Conservation (phyloP, 2,797 vertebrate genomes). For the Nannoperca obscura region DNA sequence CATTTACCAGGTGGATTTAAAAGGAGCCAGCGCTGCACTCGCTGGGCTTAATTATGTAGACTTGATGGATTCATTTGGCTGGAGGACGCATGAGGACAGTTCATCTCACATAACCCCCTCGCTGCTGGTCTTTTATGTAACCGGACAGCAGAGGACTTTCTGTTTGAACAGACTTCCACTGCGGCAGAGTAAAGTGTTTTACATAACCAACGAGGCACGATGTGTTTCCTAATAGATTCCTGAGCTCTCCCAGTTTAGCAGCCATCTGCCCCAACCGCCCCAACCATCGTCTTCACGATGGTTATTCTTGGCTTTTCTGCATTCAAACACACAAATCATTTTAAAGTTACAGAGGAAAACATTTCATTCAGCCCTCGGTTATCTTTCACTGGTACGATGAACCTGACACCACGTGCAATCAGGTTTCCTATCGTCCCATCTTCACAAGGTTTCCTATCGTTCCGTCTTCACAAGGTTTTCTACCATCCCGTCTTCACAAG, state of each 20-base stretch:
- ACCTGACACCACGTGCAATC: not conserved
- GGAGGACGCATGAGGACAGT: not conserved
- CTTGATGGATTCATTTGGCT: constrained; percentile 19
- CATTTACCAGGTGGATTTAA: constrained; percentile 6
- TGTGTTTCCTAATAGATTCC: constrained; percentile 25
- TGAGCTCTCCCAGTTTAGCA: constrained; percentile 2
- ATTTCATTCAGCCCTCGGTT: not conserved
- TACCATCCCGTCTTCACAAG: no score
- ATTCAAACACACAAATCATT: not conserved
- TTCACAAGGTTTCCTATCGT: no score
- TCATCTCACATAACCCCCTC: constrained; percentile 26
- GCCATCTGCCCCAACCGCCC: constrained; percentile 27
- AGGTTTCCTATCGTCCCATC: not conserved
- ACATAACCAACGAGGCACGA: constrained; percentile 13
- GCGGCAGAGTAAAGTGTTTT: constrained; percentile 20
- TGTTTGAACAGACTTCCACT: not conserved
- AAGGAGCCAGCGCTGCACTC: not conserved
- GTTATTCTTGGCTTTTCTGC: not conserved
- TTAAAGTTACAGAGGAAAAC: not conserved
- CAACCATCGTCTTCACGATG: no score
- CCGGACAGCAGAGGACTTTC: constrained; percentile 1
- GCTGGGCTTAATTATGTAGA: constrained; percentile 16
- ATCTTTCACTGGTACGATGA: not conserved
- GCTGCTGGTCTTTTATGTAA: constrained; percentile 26
- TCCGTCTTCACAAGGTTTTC: no score